These are phyloP conservation scores for Drosophila arizonae DNA, from an alignment of 1,140 invertebrate species.

Conservation along the genomic window DNA sequence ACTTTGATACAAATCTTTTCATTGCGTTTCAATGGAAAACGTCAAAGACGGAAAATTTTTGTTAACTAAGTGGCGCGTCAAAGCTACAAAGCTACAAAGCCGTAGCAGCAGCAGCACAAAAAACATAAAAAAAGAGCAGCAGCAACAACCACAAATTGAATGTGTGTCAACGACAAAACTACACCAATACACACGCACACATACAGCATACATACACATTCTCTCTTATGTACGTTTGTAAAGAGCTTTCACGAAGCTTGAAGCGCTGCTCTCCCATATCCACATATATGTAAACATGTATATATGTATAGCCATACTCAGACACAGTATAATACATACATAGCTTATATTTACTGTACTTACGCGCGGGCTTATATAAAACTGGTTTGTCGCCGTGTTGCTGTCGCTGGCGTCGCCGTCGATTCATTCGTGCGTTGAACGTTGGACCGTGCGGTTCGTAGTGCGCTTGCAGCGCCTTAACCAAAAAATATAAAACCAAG, in stretches of 20 bases:
- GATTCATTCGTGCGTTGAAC: constrained; percentile 68
- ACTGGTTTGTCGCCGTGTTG: constrained; percentile 62
- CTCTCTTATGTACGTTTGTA: constrained; percentile 50
- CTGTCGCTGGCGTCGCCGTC: constrained; percentile 48
- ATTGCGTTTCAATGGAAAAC: constrained; percentile 69
- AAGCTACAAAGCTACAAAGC: constrained; percentile 53
- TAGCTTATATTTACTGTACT: constrained; percentile 67
- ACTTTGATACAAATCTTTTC: constrained; percentile 44
- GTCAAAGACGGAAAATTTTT: constrained; percentile 66
- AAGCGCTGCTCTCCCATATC: constrained; percentile 28
- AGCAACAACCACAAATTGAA: constrained; percentile 56
- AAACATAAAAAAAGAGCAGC: constrained; percentile 51
- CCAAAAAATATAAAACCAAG: constrained; percentile 38
- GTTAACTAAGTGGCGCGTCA: constrained; percentile 57
- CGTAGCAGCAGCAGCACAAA: constrained; percentile 15
- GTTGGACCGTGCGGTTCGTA: constrained; percentile 65
- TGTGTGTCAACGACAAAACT: constrained; percentile 79
- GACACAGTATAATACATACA: constrained; percentile 1
- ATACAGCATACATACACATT: constrained; percentile 26
- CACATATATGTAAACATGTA: constrained; percentile 25
- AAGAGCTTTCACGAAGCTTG: constrained; percentile 61
- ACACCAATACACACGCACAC: constrained; percentile 41
- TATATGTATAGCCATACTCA: constrained; percentile 10
- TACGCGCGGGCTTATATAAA: constrained; percentile 60
- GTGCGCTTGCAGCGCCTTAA: constrained; percentile 54